phyloP scores from a whole-genome alignment of 92 coral and sea anemone genomes.

The Phymanthus crucifer region DNA sequence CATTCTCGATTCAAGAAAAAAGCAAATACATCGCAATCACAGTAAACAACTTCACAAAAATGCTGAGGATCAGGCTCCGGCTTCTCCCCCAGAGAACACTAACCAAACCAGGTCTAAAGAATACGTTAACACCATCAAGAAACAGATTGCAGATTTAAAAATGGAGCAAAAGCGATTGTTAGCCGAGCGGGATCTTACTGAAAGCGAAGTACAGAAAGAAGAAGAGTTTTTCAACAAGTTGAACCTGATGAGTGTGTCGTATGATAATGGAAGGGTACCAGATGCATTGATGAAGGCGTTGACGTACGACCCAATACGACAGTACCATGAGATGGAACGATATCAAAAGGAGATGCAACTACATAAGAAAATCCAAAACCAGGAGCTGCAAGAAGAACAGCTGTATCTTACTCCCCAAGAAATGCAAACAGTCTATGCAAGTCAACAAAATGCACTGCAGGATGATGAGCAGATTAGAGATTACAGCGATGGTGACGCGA shows the following conservation, averaged over 20 bases:
- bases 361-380: slow-evolving; percentile 3
- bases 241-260: slow-evolving; percentile 8
- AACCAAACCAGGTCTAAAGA: not conserved
- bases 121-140: slow-evolving; percentile 1
- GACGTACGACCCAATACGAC: slow-evolving; percentile 1
- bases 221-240: slow-evolving; percentile 24
- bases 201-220: slow-evolving; percentile 6
- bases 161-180: slow-evolving; percentile 18
- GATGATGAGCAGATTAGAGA: not conserved
- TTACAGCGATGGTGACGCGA: not conserved
- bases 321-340: not conserved
- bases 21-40: not conserved
- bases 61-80: not conserved
- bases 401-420: slow-evolving; percentile 11
- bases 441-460: not conserved
- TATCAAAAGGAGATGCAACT: not conserved
- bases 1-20: slow-evolving; percentile 13
- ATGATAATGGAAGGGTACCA: slow-evolving; percentile 20
- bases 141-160: slow-evolving; percentile 18
- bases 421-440: slow-evolving; percentile 5
- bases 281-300: slow-evolving; percentile 20
- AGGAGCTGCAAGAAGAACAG: slow-evolving; percentile 20
- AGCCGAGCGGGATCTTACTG: not conserved
- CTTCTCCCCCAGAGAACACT: not conserved
- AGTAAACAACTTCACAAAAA: not conserved